Evolutionary conservation across 2,113 vertebrate species (phyloP).

Genomic region (Equus quagga): DNA sequence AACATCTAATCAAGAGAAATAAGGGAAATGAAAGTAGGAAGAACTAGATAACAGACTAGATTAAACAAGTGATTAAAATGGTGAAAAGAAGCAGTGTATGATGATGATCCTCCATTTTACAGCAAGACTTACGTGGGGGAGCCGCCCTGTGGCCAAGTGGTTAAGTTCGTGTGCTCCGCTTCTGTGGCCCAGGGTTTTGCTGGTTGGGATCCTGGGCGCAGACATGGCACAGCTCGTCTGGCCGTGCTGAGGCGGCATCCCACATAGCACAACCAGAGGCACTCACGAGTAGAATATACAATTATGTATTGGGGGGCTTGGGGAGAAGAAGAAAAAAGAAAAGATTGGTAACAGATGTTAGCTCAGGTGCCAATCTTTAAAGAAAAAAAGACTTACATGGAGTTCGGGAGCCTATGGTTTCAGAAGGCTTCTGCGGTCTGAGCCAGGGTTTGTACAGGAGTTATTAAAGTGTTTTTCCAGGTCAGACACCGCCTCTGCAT

Average conservation of each 20-base stretch:
- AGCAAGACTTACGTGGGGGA: background rate
- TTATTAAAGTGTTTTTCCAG: background rate
- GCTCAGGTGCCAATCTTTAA: no score
- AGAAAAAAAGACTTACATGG: background rate
- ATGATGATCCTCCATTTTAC: background rate
- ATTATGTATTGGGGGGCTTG: no score
- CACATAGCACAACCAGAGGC: no score
- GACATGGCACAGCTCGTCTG: no score
- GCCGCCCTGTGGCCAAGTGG: no score
- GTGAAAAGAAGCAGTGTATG: background rate
- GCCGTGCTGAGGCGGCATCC: no score
- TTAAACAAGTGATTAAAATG: background rate
- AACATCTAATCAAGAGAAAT: background rate
- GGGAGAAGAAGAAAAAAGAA: no score
- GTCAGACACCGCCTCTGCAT: background rate
- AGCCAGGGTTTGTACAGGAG: background rate
- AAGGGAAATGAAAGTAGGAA: background rate
- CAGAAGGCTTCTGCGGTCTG: background rate
- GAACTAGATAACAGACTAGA: background rate
- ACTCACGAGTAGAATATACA: no score
- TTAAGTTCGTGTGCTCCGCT: no score
- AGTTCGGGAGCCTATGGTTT: background rate
- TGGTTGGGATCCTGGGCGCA: no score
- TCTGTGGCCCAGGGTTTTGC: no score
- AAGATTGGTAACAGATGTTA: no score